phyloP scores from a whole-genome alignment of 2,797 vertebrate species.

The Galagoides demidoff region DNA sequence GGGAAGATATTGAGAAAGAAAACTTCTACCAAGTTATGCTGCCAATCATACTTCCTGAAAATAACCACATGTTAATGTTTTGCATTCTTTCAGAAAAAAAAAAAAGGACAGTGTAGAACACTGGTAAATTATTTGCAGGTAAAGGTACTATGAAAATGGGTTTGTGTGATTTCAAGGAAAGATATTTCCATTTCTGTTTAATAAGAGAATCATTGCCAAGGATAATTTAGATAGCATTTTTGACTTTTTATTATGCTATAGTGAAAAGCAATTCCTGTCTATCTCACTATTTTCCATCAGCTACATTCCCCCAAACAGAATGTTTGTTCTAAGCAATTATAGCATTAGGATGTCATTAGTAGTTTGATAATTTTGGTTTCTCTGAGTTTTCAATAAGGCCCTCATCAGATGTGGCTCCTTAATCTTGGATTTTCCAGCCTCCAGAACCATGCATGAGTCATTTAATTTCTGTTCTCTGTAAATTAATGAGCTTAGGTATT shows the following conservation, averaged over 20 bases:
- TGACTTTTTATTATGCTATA: slow-evolving; percentile 4
- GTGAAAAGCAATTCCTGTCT: slow-evolving; percentile 6
- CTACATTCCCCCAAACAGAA: slow-evolving; percentile 2
- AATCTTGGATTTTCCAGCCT: too few relatives aligned
- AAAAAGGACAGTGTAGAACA: slow-evolving; percentile 22
- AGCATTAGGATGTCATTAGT: neutral
- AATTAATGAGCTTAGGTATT: too few relatives aligned
- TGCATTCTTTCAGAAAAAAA: neutral
- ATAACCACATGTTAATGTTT: neutral
- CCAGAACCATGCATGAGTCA: too few relatives aligned
- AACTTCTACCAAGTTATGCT: neutral
- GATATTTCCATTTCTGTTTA: slow-evolving; percentile 23
- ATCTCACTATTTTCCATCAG: slow-evolving; percentile 21
- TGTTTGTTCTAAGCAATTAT: slow-evolving; percentile 5
- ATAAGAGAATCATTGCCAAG: neutral
- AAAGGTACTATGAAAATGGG: neutral
- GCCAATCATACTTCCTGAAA: neutral
- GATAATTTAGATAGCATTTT: slow-evolving; percentile 5
- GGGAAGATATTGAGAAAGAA: neutral
- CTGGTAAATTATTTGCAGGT: neutral
- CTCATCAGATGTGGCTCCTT: neutral
- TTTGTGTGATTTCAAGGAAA: neutral
- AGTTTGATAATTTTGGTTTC: slow-evolving; percentile 39
- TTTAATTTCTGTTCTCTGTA: too few relatives aligned
- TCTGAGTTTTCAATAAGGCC: slow-evolving; percentile 16